Base-by-base conservation (phyloP, 2,797 vertebrate genomes). In the Centroberyx gerrardi region DNA sequence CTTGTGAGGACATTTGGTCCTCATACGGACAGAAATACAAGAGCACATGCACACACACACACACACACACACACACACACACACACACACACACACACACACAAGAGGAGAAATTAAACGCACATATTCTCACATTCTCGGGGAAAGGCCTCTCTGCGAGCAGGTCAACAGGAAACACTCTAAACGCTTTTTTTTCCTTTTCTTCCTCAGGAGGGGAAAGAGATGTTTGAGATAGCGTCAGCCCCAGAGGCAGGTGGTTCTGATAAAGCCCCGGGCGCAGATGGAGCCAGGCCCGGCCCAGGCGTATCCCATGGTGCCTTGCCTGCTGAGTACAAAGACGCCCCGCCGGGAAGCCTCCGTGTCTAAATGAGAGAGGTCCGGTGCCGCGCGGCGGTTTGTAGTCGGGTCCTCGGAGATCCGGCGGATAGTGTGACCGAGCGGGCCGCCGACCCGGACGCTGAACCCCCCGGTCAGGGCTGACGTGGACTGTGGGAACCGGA, bases 291-390 rank as follows among this genome's bases (percentile, higher is more conserved):
- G 58, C 68, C 78, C 40, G 74, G 54, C 71, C 69, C 18, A 6
- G 72, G 68, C 84, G 4, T 56, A 80, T 85, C 92, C 92, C 87
- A 61, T 44, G 80, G 88, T 90, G 85, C 86, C 53, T 53, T 54
- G 88, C 93, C 90, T 84, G 92, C 88, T 87, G 91, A 93, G 93
- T 88, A 91, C 90, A 93, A 87, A 94, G 91, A 83, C 56, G 27
- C 70, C 92, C 91, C 60, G 64, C 85, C 40, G 92, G 84, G 91
- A 62, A 67, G 64, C 78, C 91, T 87, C 85, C 71, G 54, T 68
- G 83, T 85, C 80, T 92, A 92, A 93, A 95, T 94, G 91, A 95
- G 93, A 93, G 77, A 89, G 74, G 90, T 94, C 91, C 91, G 85
- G 87, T 85, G 80, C 78, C 13, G 68, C n/a, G 67, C 31, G 62